A percentile compares a stretch with the other conserved stretches of the same genome.
phyloP scores from a whole-genome alignment of 2,888 invertebrate genomes.

The Diadegma fenestrale region DNA sequence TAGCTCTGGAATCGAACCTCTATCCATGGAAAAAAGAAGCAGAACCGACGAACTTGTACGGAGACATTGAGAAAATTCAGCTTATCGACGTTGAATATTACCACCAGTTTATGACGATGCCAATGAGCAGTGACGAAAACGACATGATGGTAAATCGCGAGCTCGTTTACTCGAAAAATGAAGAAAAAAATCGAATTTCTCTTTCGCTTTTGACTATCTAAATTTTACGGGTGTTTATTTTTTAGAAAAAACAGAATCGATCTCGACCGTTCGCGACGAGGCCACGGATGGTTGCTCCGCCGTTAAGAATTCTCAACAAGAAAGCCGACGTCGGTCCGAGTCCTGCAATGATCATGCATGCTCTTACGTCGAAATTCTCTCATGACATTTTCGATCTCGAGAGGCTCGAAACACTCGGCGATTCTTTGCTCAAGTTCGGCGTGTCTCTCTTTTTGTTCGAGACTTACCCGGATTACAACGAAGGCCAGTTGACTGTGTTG shows the following conservation, averaged over 20 bases:
- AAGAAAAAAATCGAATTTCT: neutral
- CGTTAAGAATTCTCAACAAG: conserved; percentile 70
- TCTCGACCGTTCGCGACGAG: conserved; percentile 59
- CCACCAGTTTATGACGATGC: conserved; percentile 87
- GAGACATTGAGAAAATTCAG: conserved; percentile 86
- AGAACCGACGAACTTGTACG: conserved; percentile 90
- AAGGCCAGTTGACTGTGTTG: conserved; percentile 92
- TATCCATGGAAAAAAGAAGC: conserved; percentile 86
- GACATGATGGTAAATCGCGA: conserved; percentile 63
- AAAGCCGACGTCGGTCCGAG: conserved; percentile 75
- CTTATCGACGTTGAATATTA: conserved; percentile 90
- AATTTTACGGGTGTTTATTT: neutral
- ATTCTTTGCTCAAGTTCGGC: conserved; percentile 94
- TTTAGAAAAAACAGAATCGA: conserved; percentile 34
- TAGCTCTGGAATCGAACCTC: conserved; percentile 73
- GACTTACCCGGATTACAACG: conserved; percentile 89
- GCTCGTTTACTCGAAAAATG: neutral
- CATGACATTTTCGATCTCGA: conserved; percentile 93
- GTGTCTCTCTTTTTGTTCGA: conserved; percentile 90
- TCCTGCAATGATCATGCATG: conserved; percentile 83
- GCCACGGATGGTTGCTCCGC: conserved; percentile 62
- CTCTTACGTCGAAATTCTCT: conserved; percentile 90
- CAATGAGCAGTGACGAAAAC: conserved; percentile 64
- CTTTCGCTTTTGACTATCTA: conserved; percentile 12
- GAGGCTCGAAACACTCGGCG: conserved; percentile 94